A percentile compares a stretch with the other conserved stretches of the same genome.
phyloP scores from a whole-genome alignment of 2,797 vertebrate genomes.

The Oryzias dopingdopingensis region DNA sequence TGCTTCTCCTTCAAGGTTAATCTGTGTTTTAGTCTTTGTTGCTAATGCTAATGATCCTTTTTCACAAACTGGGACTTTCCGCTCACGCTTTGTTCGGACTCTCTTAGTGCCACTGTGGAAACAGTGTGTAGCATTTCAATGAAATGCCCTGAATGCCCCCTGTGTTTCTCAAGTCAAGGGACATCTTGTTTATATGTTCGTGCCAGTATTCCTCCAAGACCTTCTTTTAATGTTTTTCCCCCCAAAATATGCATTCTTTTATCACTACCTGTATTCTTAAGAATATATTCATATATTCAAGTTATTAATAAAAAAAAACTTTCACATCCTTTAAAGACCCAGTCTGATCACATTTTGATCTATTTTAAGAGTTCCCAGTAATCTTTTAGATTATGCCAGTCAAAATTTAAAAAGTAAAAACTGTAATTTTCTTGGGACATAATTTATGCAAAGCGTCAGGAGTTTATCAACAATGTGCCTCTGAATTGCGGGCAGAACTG shows the following conservation, averaged over 20 bases:
- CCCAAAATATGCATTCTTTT: background rate
- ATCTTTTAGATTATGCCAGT: too few species aligned
- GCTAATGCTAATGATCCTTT: conserved; percentile 68
- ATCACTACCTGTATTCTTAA: background rate
- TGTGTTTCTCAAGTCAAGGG: conserved; percentile 39
- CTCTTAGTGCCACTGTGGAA: conserved; percentile 41
- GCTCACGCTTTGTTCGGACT: conserved; percentile 38
- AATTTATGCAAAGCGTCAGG: too few species aligned
- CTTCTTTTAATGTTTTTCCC: conserved; percentile 20
- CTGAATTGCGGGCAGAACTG: too few species aligned
- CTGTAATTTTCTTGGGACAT: too few species aligned
- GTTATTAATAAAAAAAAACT: background rate
- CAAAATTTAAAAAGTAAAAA: too few species aligned
- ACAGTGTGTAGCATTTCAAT: conserved; percentile 70
- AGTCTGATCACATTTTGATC: too few species aligned
- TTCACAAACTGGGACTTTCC: conserved; percentile 54
- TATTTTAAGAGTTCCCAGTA: too few species aligned
- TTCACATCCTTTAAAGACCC: background rate
- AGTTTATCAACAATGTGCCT: too few species aligned
- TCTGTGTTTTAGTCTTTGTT: conserved; percentile 54
- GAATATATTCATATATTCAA: too few species aligned
- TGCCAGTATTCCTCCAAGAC: conserved; percentile 25
- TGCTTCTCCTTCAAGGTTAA: conserved; percentile 55
- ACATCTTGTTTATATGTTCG: conserved; percentile 17
- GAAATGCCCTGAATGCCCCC: conserved; percentile 62